Base-by-base conservation (phyloP, 2,888 invertebrate species). In the Plagodis dolabraria region DNA sequence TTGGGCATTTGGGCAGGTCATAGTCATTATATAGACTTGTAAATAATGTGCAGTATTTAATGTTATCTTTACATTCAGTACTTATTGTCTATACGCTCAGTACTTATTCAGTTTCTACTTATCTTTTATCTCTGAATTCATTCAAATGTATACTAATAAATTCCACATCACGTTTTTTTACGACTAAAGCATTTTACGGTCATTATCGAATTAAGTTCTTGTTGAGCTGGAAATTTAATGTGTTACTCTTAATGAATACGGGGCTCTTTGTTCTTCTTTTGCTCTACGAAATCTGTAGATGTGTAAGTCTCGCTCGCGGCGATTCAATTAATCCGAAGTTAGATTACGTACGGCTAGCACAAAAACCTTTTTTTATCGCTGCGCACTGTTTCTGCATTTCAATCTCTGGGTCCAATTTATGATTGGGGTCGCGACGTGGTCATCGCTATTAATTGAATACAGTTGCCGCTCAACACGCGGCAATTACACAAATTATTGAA, bases 311-410 rank as follows among this genome's bases (percentile, higher is more conserved):
- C 65, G 79, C 76, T 76, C 66, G 69, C 66, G 74, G 81, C 78
- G 72, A 79, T 85, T 83, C 79, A 85, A 85, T 87, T 83, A 84
- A 81, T 77, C 70, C 73, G 54, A 76, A 69, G 76, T 77, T 81
- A 79, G 74, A 79, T 83, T 83, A 79, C 74, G 70, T 71, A 75
- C 73, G 62, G 53, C 59, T 54, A 49, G 57, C 56, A 68, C 60
- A 71, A 69, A 72, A 72, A 65, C 62, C 47, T 73, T 78, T 80
- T 78, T 79, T 77, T 4, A 22, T 22, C 4, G 70, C 70, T 69
- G 55, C 67, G 69, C 42, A 42, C 42, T 43, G 22, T 40, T 67
- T 68, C 66, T 69, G 68, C 46, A 54, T 11, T 60, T 64, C 51
- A 60, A 65, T 69, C 72, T 70, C 68, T 70, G 57, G 57, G 67